Evolutionary conservation across 2,797 vertebrate genomes (phyloP).

Genomic region (Cossypha polioptera): DNA sequence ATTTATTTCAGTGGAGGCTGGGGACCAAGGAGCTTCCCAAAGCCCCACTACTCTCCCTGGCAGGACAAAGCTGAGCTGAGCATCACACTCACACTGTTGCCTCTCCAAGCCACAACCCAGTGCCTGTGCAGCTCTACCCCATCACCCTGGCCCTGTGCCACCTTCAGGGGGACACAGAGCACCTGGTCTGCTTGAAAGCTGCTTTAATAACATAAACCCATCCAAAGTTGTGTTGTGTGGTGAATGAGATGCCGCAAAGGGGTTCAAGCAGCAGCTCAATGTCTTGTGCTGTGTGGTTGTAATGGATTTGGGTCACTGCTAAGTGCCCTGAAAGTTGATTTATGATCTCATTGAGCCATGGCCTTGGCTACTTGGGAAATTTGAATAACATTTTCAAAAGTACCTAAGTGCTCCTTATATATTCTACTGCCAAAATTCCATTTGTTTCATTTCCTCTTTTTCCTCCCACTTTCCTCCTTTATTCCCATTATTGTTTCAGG

Average conservation of each 20-base stretch:
- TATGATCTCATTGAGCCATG: neutral
- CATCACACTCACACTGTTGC: fast-evolving
- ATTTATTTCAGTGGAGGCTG: neutral
- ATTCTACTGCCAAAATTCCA: conserved; percentile 27
- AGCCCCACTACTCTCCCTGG: neutral
- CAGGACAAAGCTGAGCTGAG: neutral
- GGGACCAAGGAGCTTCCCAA: neutral
- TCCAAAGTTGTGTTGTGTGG: neutral
- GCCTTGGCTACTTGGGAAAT: neutral
- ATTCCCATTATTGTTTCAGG: conserved; percentile 3
- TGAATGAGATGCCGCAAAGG: neutral
- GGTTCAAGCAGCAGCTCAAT: neutral
- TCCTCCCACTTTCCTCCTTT: neutral
- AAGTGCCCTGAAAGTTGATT: conserved; percentile 20
- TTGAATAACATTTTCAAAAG: neutral
- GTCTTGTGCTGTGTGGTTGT: neutral
- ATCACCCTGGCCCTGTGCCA: neutral
- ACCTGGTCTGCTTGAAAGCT: neutral
- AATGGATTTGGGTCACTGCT: neutral
- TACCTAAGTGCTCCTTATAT: conserved; percentile 11
- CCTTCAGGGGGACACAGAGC: neutral
- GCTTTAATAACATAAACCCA: neutral
- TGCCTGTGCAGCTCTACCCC: neutral
- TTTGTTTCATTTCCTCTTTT: conserved; percentile 28
- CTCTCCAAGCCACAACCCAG: neutral